These are phyloP conservation scores for Paguma larvata DNA, from an alignment of 2,797 vertebrate genomes.

Conservation along the genomic window DNA sequence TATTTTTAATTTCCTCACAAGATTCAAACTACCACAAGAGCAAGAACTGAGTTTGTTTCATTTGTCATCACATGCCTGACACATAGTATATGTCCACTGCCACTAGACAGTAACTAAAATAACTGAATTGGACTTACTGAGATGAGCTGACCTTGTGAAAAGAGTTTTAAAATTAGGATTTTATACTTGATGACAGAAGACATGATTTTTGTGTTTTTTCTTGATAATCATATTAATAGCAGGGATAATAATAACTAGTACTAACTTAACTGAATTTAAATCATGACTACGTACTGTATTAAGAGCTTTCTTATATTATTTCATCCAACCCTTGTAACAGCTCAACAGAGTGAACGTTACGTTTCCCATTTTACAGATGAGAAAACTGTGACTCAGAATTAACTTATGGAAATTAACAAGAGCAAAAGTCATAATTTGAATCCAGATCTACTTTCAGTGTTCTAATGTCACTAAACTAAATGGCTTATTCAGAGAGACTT, in stretches of 20 bases:
- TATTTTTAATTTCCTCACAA: neutral
- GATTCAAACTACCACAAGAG: neutral
- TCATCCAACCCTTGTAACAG: neutral
- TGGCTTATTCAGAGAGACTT: neutral
- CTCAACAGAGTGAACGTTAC: neutral
- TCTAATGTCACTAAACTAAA: neutral
- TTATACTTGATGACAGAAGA: neutral
- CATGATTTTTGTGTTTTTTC: neutral
- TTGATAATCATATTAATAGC: neutral
- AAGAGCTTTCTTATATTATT: neutral
- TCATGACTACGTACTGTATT: neutral
- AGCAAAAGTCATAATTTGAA: constrained; percentile 3
- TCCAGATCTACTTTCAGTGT: neutral
- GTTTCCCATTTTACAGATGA: constrained; percentile 9
- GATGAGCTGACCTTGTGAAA: constrained; percentile 7
- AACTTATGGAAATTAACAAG: neutral
- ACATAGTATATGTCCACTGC: neutral
- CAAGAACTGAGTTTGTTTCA: neutral
- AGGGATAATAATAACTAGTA: neutral
- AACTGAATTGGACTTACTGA: neutral
- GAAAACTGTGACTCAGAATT: constrained; percentile 8
- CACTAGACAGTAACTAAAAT: neutral
- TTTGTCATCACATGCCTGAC: neutral
- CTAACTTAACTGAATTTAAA: constrained; percentile 10
- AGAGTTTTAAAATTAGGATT: constrained; percentile 13